A percentile compares a stretch with the other conserved stretches of the same genome.
These are phyloP conservation scores for Cinara cedri DNA, from an alignment of 2,888 invertebrate species.

Conservation along the genomic window DNA sequence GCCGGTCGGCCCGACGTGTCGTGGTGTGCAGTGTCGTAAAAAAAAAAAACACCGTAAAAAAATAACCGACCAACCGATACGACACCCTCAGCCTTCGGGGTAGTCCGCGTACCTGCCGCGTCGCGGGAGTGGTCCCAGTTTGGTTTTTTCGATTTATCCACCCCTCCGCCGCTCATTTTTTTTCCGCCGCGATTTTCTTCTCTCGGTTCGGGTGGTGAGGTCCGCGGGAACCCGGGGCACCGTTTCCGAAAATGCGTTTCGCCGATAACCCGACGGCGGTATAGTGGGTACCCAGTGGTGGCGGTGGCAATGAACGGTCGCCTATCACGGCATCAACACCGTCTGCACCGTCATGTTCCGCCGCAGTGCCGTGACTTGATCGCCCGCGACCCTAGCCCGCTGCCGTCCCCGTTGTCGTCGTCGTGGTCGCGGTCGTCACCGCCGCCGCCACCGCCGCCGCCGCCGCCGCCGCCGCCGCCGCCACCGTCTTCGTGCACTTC, in stretches of 20 bases:
- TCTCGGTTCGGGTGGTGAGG: background rate
- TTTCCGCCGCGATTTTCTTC: background rate
- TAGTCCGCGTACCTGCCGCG: slow-evolving; percentile 8
- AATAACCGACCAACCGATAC: background rate
- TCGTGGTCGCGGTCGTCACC: slow-evolving; percentile 1
- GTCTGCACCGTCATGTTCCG: slow-evolving; percentile 3
- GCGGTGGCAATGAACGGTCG: background rate
- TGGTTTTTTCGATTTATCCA: no score
- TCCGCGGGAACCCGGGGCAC: background rate
- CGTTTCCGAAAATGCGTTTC: background rate
- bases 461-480: background rate
- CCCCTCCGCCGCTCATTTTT: background rate
- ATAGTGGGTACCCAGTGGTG: background rate
- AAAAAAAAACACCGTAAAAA: no score
- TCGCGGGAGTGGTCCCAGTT: background rate
- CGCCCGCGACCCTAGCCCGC: background rate
- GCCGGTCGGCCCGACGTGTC: slow-evolving; percentile 21
- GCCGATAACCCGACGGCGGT: background rate
- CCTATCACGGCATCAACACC: background rate
- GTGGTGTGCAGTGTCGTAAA: slow-evolving; percentile 2
- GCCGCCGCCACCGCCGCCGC: background rate
- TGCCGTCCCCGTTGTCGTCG: background rate
- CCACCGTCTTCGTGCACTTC: background rate
- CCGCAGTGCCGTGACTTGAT: slow-evolving; percentile 43
- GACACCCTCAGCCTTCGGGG: background rate